These are phyloP conservation scores for Alaudala cheleensis DNA, from an alignment of 2,113 vertebrate genomes.

Conservation along the genomic window DNA sequence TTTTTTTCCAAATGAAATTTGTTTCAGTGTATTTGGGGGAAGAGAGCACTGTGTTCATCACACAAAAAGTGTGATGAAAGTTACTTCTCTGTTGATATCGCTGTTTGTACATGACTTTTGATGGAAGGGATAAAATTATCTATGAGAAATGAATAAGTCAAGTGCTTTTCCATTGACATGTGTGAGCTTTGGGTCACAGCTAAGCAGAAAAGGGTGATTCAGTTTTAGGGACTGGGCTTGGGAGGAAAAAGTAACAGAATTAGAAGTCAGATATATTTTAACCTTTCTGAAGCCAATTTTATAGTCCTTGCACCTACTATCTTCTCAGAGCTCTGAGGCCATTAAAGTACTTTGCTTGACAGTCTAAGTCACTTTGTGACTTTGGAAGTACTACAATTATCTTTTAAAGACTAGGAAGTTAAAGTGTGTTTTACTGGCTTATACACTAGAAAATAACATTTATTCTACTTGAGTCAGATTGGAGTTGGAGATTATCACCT, in stretches of 20 bases:
- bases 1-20: not conserved
- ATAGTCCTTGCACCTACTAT: not conserved
- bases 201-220: not conserved
- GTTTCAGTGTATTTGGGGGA: not conserved
- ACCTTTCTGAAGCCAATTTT: not conserved
- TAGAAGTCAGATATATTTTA: not conserved
- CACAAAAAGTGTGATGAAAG: not conserved
- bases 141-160: not conserved
- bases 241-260: not conserved
- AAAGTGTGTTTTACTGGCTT: not conserved
- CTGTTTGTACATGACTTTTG: not conserved
- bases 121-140: not conserved
- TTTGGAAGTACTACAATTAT: not conserved
- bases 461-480: not conserved
- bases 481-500: not conserved
- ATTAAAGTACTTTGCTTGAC: not conserved
- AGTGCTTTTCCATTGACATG: not conserved
- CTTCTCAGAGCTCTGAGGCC: not conserved
- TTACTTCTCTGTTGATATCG: not conserved
- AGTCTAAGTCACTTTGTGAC: not conserved
- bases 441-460: not conserved
- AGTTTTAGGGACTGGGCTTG: not conserved
- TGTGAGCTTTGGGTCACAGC: not conserved
- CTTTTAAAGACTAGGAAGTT: not conserved
- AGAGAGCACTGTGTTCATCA: not conserved